Base-by-base conservation (phyloP, 2,113 vertebrate genomes). In the Puntigrus tetrazona region DNA sequence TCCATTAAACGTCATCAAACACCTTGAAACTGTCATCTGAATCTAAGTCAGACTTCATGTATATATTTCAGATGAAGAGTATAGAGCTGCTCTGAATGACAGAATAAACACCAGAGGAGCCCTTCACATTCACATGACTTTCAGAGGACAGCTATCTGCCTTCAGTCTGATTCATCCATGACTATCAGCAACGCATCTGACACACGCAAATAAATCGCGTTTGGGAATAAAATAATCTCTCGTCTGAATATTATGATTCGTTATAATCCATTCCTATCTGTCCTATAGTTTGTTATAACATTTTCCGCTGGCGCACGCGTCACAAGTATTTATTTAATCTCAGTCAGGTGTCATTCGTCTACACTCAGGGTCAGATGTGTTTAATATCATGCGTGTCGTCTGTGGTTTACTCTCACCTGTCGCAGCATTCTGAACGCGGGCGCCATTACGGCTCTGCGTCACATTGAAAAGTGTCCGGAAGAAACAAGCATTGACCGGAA, bases 341-440 rank as follows among this genome's bases (percentile, higher is more conserved):
- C 34, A 34, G 18, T 20, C 7, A 8, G 0, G 14, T 18, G 41
- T 8, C 4, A 8, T 18, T 18, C 9, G 6, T 43, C 69, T 45
- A 7, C 5, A 5, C 11, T 47, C n/a, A 7, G 45, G 22, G 27
- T 36, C 18, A 10, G 0, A 0, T 3, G 25, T 34, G 74, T 7
- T 29, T 25, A 31, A 76, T 5, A n/a, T 55, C 27, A 31, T 6
- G 76, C 25, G 76, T n/a, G 20, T 38, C 34, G 4, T 67, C n/a
- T 4, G 10, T 27, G 10, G 70, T 83, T 38, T 57, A 14, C 47
- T 41, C 85, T 94, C 84, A 94, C 94, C 94, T 93, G 93, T 29
- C 91, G 86, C 8, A 91, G 73, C 70, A 87, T 67, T 84, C 92
- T 87, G 5, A 84, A 2, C 82, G 92, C 81, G 57, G 86, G 55